These are phyloP conservation scores for Acipenser ruthenus DNA, from an alignment of 2,797 vertebrate genomes.

Conservation along the genomic window DNA sequence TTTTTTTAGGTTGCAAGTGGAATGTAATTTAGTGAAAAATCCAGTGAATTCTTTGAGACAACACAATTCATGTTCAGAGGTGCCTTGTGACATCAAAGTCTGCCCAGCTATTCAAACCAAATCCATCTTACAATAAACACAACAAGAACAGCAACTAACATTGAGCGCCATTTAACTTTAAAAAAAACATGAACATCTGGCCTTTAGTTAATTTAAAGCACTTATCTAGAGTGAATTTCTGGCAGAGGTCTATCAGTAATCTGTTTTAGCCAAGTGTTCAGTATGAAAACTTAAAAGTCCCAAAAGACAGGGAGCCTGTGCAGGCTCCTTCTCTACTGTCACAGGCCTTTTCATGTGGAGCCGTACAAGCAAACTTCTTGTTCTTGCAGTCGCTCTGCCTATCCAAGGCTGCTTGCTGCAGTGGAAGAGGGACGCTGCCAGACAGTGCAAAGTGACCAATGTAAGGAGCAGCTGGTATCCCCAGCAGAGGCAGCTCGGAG, in stretches of 20 bases:
- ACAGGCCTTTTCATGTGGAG: constrained; percentile 12
- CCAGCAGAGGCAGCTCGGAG: neutral
- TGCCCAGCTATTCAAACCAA: neutral
- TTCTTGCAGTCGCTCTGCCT: constrained; percentile 1
- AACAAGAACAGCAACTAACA: neutral
- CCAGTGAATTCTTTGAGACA: too few relatives aligned
- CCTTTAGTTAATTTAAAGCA: constrained; percentile 6
- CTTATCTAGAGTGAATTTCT: neutral
- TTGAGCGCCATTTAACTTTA: neutral
- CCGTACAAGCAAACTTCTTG: neutral
- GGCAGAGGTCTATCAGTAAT: constrained; percentile 6
- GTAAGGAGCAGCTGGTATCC: constrained; percentile 5
- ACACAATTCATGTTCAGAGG: neutral
- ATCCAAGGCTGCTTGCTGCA: constrained; percentile 9
- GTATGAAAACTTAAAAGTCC: constrained; percentile 8
- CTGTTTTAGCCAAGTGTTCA: constrained; percentile 3
- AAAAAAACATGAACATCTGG: constrained; percentile 3
- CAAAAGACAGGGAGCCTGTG: constrained; percentile 14
- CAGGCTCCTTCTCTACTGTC: constrained; percentile 10
- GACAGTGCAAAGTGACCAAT: constrained; percentile 6
- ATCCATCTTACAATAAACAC: neutral
- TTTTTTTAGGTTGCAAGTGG: too few relatives aligned
- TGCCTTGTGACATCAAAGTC: neutral
- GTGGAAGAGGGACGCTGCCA: neutral
- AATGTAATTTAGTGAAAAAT: too few relatives aligned